A percentile compares a stretch with the other conserved stretches of the same genome.
Conservation (phyloP, 2,797 vertebrate genomes). For the Schizopygopsis pylzovi region DNA sequence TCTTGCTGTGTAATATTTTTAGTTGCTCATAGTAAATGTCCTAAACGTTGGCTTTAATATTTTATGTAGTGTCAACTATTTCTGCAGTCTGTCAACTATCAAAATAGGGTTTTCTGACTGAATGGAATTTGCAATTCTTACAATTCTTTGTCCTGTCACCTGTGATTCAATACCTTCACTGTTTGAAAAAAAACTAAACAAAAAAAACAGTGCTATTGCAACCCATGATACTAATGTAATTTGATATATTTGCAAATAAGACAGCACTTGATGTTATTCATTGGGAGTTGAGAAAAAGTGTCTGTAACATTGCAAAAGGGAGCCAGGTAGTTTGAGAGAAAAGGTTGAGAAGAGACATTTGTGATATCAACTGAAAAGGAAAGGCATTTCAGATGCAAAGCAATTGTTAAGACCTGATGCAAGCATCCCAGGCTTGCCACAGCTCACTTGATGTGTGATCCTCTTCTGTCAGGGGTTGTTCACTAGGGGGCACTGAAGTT, state of each 20-base stretch:
- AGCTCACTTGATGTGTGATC: not conserved
- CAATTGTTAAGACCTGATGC: not conserved
- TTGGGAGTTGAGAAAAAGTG: not conserved
- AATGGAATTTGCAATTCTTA: not conserved
- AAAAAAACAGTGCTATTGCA: not conserved
- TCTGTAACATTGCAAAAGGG: not conserved
- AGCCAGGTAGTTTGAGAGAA: not conserved
- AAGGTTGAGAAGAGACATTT: not conserved
- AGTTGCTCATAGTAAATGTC: not conserved
- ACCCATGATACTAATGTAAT: not conserved
- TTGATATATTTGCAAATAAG: not conserved
- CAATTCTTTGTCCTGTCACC: not conserved
- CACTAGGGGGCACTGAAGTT: constrained; percentile 73
- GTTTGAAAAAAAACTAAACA: too few species aligned
- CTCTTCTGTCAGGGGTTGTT: not conserved
- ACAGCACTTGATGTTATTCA: not conserved
- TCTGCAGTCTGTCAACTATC: not conserved
- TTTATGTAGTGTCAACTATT: not conserved
- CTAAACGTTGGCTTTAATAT: not conserved
- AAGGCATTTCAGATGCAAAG: not conserved
- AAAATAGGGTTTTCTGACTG: not conserved
- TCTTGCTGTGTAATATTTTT: not conserved
- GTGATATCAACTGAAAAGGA: not conserved
- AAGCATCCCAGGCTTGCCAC: not conserved
- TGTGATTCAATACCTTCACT: not conserved